A percentile compares a stretch with the other conserved stretches of the same genome.
phyloP scores from a whole-genome alignment of 2,113 vertebrate genomes.

The Myotis davidii region DNA sequence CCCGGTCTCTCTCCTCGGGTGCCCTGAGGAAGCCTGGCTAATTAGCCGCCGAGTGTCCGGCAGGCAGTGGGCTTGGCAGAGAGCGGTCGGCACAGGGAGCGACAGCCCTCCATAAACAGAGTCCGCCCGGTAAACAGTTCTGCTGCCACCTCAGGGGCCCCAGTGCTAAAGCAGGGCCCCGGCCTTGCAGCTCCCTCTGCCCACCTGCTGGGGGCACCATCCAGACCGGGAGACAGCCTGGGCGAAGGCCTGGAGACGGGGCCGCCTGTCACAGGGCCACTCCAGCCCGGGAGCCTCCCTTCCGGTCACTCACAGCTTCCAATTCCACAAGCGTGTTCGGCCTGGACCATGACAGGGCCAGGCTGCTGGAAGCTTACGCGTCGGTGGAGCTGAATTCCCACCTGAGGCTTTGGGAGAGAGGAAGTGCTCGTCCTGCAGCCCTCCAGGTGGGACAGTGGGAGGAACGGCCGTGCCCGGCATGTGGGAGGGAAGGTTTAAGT shows the following conservation, averaged over 20 bases:
- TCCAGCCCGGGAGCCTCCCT: not conserved
- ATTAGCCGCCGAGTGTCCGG: not conserved
- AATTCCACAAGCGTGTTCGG: accelerated
- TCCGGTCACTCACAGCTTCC: not conserved
- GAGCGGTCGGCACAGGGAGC: not conserved
- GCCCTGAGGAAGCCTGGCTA: not conserved
- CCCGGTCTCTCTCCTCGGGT: not conserved
- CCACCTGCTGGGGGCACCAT: not conserved
- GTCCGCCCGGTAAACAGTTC: not conserved
- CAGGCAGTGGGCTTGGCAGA: not conserved
- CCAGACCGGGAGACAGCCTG: not conserved
- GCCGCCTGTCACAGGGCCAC: accelerated
- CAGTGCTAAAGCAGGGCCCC: not conserved
- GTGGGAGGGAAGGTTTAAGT: not conserved
- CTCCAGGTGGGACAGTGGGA: not conserved
- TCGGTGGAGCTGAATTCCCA: not conserved
- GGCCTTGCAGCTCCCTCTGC: not conserved
- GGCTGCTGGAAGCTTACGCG: accelerated
- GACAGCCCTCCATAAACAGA: not conserved
- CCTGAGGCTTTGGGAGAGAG: not conserved
- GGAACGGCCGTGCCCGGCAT: not conserved
- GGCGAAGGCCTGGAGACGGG: not conserved
- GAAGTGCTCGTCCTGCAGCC: not conserved
- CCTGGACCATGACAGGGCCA: not conserved
- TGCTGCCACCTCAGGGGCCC: not conserved